A percentile compares a stretch with the other conserved stretches of the same genome.
Evolutionary conservation across 2,113 vertebrate genomes (phyloP).

Genomic region (Semnopithecus entellus): DNA sequence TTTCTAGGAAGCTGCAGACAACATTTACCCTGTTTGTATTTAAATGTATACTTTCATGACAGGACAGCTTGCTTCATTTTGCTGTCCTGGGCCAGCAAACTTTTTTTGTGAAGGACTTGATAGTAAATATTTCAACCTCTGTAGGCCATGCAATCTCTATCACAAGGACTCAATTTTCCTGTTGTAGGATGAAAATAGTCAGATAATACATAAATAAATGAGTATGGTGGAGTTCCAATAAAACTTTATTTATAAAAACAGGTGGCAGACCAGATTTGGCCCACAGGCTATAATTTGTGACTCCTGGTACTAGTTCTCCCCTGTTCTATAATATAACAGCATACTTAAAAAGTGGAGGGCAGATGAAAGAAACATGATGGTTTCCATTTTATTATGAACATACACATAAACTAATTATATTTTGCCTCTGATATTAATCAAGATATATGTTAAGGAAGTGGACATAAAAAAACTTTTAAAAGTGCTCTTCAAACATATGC

Average conservation of each 20-base stretch:
- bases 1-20: neutral
- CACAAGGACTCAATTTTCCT: neutral
- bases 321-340: neutral
- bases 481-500: neutral
- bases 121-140: neutral
- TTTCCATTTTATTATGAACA: neutral
- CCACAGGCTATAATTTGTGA: neutral
- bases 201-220: neutral
- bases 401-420: neutral
- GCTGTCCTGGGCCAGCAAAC: neutral
- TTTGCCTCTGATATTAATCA: neutral
- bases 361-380: neutral
- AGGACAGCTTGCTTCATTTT: slow-evolving; percentile 29
- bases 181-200: neutral
- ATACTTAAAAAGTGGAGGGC: neutral
- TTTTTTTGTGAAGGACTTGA: neutral
- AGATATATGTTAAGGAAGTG: neutral
- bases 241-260: neutral
- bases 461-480: neutral
- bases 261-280: neutral
- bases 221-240: neutral
- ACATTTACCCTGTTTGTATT: neutral
- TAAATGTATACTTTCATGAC: neutral
- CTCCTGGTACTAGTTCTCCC: neutral
- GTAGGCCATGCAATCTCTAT: neutral